Evolutionary conservation across 2,888 invertebrate genomes (phyloP).

Genomic region (Limnephilus auricula): DNA sequence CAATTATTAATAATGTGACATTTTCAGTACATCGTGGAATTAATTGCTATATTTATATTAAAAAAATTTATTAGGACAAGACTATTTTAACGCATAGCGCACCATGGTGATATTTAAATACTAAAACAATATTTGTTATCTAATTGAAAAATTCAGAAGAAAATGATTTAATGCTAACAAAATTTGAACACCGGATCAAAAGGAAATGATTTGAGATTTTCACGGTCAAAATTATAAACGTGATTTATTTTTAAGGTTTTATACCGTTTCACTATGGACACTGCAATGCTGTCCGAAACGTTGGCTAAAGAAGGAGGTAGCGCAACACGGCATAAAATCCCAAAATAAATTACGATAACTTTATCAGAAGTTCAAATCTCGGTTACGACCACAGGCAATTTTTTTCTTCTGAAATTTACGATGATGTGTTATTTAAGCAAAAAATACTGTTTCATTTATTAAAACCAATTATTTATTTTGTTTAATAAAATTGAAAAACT

Average conservation of each 20-base stretch:
- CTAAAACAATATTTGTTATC: neutral
- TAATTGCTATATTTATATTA: neutral
- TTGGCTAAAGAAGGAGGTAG: too few relatives aligned
- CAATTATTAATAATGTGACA: conserved; percentile 12
- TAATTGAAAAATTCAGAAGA: neutral
- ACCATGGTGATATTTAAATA: neutral
- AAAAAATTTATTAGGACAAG: too few relatives aligned
- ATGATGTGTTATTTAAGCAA: neutral
- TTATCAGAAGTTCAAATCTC: neutral
- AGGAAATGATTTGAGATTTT: too few relatives aligned
- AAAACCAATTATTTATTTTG: neutral
- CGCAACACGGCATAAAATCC: too few relatives aligned
- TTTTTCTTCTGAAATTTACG: neutral
- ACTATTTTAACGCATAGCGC: neutral
- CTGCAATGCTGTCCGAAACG: too few relatives aligned
- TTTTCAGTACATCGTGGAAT: neutral
- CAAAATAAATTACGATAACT: too few relatives aligned
- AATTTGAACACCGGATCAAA: too few relatives aligned
- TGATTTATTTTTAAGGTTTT: too few relatives aligned
- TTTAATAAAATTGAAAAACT: too few relatives aligned
- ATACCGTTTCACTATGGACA: too few relatives aligned
- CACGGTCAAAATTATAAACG: too few relatives aligned
- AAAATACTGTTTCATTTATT: neutral
- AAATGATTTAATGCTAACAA: neutral
- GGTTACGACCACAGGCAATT: neutral